Conservation (phyloP, 2,113 vertebrate species). For the Mirza zaza region DNA sequence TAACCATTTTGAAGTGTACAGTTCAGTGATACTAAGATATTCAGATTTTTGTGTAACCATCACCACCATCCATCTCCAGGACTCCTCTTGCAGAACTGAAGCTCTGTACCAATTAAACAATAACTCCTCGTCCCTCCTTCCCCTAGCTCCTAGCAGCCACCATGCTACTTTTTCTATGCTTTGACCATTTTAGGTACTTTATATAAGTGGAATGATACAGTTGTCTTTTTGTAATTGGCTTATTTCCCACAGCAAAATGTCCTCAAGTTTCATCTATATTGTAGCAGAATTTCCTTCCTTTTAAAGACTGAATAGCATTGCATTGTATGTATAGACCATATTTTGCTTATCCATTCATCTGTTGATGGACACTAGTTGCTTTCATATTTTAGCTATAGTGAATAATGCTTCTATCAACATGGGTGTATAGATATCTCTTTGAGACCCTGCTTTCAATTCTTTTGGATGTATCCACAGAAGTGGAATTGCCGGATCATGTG, state of each 20-base stretch:
- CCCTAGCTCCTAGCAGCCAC: not conserved
- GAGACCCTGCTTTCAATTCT: not conserved
- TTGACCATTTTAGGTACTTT: not conserved
- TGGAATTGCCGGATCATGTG: not conserved
- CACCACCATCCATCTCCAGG: not conserved
- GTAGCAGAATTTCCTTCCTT: not conserved
- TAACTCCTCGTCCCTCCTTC: not conserved
- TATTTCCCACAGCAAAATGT: constrained; percentile 4
- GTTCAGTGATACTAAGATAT: not conserved
- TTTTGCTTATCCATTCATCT: not conserved
- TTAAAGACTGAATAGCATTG: not conserved
- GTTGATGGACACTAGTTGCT: not conserved
- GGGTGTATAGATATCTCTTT: not conserved
- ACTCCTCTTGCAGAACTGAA: not conserved
- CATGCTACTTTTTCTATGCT: not conserved
- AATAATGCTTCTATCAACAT: not conserved
- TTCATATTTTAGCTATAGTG: not conserved
- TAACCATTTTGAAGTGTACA: not conserved
- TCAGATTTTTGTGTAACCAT: not conserved
- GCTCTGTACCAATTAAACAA: not conserved
- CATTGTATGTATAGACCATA: not conserved
- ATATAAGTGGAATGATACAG: not conserved
- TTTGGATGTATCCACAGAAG: not conserved
- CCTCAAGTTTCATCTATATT: not conserved
- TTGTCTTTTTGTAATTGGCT: constrained; percentile 6